A percentile compares a stretch with the other conserved stretches of the same genome.
These are phyloP conservation scores for Todiramphus saurophagus DNA, from an alignment of 2,113 vertebrate species.

Conservation along the genomic window DNA sequence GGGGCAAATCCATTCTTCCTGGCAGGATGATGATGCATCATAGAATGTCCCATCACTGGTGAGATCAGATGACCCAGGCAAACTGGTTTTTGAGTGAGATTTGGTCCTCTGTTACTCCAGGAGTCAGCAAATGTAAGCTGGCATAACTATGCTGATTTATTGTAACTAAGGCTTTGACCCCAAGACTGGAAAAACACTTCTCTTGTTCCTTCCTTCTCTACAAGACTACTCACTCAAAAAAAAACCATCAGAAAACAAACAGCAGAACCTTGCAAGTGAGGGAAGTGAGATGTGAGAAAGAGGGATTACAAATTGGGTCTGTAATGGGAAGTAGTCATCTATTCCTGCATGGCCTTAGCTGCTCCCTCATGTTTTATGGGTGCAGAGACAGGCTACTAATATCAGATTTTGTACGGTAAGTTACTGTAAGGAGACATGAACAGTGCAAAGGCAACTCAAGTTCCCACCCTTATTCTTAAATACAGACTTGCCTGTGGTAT, in stretches of 20 bases:
- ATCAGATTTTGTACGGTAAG: neutral
- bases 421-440: neutral
- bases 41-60: neutral
- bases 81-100: neutral
- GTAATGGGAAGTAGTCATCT: neutral
- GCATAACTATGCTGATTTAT: neutral
- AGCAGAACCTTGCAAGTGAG: neutral
- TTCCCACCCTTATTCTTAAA: neutral
- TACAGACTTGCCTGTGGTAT: neutral
- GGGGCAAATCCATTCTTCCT: neutral
- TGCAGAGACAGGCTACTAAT: neutral
- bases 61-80: neutral
- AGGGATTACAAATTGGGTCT: neutral
- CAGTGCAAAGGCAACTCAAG: neutral
- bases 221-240: neutral
- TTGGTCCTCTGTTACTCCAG: neutral
- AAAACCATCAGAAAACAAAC: neutral
- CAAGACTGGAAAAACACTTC: neutral
- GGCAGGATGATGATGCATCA: neutral
- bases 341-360: neutral
- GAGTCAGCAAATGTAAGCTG: neutral
- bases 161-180: neutral
- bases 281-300: neutral
- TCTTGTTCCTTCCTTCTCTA: neutral
- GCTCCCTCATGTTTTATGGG: neutral